A percentile compares a stretch with the other conserved stretches of the same genome.
Evolutionary conservation across 2,888 invertebrate species (phyloP).

Genomic region (Acrocyrtus sp.): DNA sequence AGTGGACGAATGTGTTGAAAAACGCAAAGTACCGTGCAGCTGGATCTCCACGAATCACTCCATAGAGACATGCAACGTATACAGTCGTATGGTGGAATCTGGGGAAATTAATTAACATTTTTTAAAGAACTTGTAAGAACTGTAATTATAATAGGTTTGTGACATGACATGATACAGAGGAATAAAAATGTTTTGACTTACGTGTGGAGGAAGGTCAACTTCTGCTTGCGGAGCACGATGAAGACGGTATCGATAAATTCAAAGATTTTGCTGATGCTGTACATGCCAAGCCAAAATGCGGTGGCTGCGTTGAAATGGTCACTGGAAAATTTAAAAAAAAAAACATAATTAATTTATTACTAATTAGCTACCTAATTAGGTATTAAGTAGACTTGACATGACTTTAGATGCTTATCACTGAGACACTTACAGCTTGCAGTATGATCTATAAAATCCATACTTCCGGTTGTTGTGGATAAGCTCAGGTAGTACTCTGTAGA

Average conservation of each 20-base stretch:
- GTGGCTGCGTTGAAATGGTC: constrained; percentile 31
- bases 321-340: neutral
- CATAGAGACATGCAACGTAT: constrained; percentile 19
- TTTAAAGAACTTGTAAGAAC: neutral
- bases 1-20: constrained; percentile 31
- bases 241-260: constrained; percentile 29
- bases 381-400: neutral
- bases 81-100: constrained; percentile 36
- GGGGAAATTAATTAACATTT: neutral
- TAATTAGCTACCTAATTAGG: neutral
- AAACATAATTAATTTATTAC: neutral
- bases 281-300: constrained; percentile 12
- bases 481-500: constrained; percentile 25
- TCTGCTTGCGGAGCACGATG: constrained; percentile 25
- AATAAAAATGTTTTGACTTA: neutral
- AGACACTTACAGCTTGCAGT: constrained; percentile 18
- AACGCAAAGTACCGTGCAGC: constrained; percentile 20
- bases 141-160: neutral
- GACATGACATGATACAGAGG: neutral
- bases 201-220: constrained; percentile 18
- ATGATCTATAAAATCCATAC: constrained; percentile 37
- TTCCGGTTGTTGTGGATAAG: constrained; percentile 10
- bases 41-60: constrained; percentile 15
- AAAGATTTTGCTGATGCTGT: constrained; percentile 16
- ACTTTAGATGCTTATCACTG: neutral